Conservation (phyloP, 2,888 invertebrate species). For the Eupithecia insigniata region DNA sequence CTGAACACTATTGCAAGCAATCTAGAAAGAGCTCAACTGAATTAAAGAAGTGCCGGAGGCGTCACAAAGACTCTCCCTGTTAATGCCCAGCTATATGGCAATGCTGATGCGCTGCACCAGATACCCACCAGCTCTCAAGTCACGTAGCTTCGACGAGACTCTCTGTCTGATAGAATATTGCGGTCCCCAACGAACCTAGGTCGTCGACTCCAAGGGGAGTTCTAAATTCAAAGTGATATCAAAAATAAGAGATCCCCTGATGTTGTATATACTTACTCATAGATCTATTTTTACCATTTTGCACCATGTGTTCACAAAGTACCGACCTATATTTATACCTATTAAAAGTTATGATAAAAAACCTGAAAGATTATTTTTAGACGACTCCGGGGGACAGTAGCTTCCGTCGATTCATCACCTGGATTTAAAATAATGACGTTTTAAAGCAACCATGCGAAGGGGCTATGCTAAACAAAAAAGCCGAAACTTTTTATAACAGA, state of each 20-base stretch:
- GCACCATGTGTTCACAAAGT: constrained; percentile 46
- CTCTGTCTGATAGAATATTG: not conserved
- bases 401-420: constrained; percentile 72
- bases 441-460: constrained; percentile 50
- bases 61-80: not conserved
- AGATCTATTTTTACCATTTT: constrained; percentile 20
- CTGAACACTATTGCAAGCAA: not conserved
- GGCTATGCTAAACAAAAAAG: constrained; percentile 21
- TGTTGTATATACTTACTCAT: not conserved
- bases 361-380: constrained; percentile 61
- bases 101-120: not conserved
- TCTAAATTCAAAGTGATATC: not conserved
- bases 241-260: not conserved
- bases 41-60: not conserved
- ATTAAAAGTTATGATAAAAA: constrained; percentile 53
- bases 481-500: constrained; percentile 40
- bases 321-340: constrained; percentile 37
- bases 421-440: constrained; percentile 68
- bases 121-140: not conserved
- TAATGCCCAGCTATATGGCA: not conserved
- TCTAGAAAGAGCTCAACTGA: not conserved
- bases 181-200: not conserved
- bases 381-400: constrained; percentile 55
- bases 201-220: not conserved
- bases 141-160: not conserved